These are phyloP conservation scores for Philypnodon macrostomus DNA, from an alignment of 2,797 vertebrate species.

Conservation along the genomic window DNA sequence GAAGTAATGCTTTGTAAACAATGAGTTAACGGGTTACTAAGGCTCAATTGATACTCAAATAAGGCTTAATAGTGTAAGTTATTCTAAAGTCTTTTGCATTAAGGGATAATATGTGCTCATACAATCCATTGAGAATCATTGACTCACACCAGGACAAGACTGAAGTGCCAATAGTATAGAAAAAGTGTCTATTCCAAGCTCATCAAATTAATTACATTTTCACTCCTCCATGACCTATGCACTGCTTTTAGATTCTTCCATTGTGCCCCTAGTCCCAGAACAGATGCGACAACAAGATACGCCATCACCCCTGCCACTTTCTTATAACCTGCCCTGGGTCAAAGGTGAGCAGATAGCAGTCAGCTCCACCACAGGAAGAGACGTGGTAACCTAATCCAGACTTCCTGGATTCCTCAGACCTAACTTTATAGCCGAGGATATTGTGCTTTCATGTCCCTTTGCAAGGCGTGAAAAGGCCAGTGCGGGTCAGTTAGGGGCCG, in stretches of 20 bases:
- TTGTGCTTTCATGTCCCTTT: conserved; percentile 60
- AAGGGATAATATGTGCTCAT: no score
- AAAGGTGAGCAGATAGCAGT: conserved; percentile 60
- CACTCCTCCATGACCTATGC: not conserved
- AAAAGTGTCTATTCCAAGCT: no score
- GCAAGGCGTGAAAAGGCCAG: conserved; percentile 51
- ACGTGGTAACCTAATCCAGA: conserved; percentile 58
- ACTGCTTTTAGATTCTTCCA: not conserved
- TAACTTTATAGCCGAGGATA: conserved; percentile 47
- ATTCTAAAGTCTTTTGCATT: no score
- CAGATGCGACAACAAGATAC: conserved; percentile 7
- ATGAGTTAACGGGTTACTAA: no score
- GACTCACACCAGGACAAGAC: no score
- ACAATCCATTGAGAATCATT: no score
- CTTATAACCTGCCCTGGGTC: conserved; percentile 45
- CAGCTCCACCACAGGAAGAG: conserved; percentile 31
- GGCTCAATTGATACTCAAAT: no score
- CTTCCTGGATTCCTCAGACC: conserved; percentile 61
- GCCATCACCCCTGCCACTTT: not conserved
- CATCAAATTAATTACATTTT: not conserved
- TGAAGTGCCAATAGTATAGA: not conserved
- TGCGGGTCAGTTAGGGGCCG: conserved; percentile 23
- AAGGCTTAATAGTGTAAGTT: no score
- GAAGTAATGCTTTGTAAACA: no score
- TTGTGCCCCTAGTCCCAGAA: conserved; percentile 3